Conservation (phyloP, 2,113 vertebrate genomes). For the Scartelaos histophorus region DNA sequence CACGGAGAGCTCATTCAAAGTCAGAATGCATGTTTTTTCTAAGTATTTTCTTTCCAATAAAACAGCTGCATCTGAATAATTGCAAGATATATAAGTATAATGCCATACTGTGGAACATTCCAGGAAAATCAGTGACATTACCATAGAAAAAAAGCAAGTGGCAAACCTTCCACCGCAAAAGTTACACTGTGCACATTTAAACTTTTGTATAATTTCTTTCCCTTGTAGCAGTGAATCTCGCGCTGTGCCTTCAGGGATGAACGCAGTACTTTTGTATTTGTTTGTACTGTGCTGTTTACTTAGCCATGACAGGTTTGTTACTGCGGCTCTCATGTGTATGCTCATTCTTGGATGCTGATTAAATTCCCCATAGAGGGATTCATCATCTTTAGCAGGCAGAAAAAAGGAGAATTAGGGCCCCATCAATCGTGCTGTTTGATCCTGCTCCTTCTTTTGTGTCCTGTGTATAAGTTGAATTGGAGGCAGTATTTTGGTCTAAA, state of each 20-base stretch:
- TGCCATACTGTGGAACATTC: neutral
- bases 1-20: too few species aligned
- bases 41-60: too few species aligned
- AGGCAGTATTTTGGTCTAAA: conserved; percentile 38
- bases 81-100: neutral
- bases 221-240: conserved; percentile 10
- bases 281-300: conserved; percentile 52
- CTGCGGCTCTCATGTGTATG: conserved; percentile 30
- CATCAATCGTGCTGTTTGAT: conserved; percentile 61
- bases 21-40: too few species aligned
- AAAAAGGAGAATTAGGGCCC: conserved; percentile 56
- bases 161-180: neutral
- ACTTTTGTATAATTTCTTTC: conserved; percentile 6
- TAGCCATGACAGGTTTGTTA: conserved; percentile 56
- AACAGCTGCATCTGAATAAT: too few species aligned
- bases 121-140: neutral
- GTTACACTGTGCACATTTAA: neutral
- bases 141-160: neutral
- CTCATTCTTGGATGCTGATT: conserved; percentile 62
- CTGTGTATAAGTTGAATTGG: conserved; percentile 19
- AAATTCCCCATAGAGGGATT: conserved; percentile 66
- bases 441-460: conserved; percentile 27
- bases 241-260: conserved; percentile 2
- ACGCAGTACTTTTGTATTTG: conserved; percentile 37
- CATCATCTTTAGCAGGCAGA: conserved; percentile 71